Base-by-base conservation (phyloP, 2,797 vertebrate genomes). In the Tachyglossus aculeatus region DNA sequence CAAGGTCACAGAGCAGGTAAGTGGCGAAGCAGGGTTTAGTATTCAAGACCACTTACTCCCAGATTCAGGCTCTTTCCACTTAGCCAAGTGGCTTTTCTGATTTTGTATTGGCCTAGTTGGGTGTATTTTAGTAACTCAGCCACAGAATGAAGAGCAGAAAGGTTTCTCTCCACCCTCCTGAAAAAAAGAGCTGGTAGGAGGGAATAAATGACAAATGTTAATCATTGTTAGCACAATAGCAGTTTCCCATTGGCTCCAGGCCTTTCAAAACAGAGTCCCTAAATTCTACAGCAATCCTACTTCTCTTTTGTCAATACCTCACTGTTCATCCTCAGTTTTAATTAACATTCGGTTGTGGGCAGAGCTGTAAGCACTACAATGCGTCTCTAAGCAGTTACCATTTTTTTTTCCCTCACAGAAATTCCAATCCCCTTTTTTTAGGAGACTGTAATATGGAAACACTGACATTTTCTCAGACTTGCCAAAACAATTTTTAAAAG, bases 401-500 rank as follows among this genome's bases (percentile, higher is more conserved):
- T 24, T 2, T 33, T 14, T 61, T 48, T 48, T 64, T n/a, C 34
- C 66, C 62, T 56, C 29, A 24, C 71, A 27, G 31, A 56, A 38
- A 73, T 73, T 66, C 37, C 15, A 45, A 2, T 40, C 22, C 7
- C 22, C 7, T n/a, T 45, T 63, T 45, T 22, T 25, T n/a, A n/a
- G n/a, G n/a, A n/a, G n/a, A n/a, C n/a, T n/a, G n/a, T 63, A 40
- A 37, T 52, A 32, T 52, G 3, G 29, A 63, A 70, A 65, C 27
- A 57, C 16, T 55, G 41, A 43, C 24, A 58, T 67, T 36, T 56
- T 61, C 48, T 39, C 27, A 45, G 22, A 74, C 71, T 67, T 64
- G 40, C 52, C 25, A 56, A 2, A 38, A 50, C 3, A 3, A 44
- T 22, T 69, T 72, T 71, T 52, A 48, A n/a, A 52, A 67, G 69